Conservation (phyloP, 2,113 vertebrate species). For the Tragelaphus strepsiceros region DNA sequence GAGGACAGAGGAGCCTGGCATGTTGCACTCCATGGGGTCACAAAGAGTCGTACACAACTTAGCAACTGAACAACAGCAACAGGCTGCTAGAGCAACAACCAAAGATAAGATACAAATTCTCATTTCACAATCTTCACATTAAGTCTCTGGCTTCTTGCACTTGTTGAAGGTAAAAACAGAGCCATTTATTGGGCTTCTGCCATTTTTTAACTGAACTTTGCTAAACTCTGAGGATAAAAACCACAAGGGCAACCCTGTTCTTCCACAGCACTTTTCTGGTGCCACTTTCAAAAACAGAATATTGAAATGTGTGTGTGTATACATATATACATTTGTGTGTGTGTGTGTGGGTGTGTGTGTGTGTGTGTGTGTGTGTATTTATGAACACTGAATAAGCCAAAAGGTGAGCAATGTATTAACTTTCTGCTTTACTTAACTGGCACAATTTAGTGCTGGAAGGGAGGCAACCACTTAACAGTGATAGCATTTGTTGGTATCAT, state of each 20-base stretch:
- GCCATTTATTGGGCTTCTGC: background rate
- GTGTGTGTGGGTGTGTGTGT: too few relatives aligned
- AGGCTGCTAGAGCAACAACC: background rate
- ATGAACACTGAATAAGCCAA: background rate
- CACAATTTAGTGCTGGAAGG: background rate
- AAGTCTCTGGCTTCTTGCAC: background rate
- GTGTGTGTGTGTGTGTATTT: background rate
- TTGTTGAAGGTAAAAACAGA: slow-evolving; percentile 11
- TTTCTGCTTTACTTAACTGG: slow-evolving; percentile 16
- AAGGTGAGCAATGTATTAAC: background rate
- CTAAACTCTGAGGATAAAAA: background rate
- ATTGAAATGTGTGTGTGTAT: background rate
- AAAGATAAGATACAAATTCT: background rate
- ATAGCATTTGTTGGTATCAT: slow-evolving; percentile 55
- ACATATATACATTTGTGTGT: background rate
- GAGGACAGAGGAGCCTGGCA: background rate
- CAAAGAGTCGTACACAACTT: background rate
- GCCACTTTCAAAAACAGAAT: slow-evolving; percentile 8
- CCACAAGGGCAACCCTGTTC: background rate
- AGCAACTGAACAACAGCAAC: background rate
- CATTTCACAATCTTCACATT: background rate
- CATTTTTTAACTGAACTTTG: background rate
- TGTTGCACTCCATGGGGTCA: background rate
- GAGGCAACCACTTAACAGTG: slow-evolving; percentile 8
- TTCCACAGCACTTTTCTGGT: background rate